Evolutionary conservation across 1,140 invertebrate genomes (phyloP), one percentile per base, ranked within the genome.

Genomic region (Procambarus clarkii): DNA sequence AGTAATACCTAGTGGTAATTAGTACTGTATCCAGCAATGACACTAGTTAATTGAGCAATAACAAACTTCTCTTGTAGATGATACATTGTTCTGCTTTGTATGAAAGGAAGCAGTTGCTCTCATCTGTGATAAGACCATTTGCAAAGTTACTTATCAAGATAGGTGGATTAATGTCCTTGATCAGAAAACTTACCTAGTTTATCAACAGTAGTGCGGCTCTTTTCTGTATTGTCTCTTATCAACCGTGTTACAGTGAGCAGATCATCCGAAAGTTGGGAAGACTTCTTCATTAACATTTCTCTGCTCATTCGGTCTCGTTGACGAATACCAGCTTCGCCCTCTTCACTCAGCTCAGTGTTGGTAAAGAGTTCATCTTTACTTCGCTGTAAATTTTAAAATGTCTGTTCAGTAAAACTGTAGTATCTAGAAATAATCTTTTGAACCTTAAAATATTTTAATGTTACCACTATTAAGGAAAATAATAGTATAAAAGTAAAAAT

Each of bases 211-310:
- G 81, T 91, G 44, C 74, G 60, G 50, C 92, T 93, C 71, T 93
- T 93, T 82, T 93, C 90, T 9, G 91, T 92, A 64, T 93, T 93
- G 77, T 92, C 91, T 74, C 86, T 79, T 54, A 93, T 93, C 69
- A 93, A 76, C 8, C 92, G 86, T 60, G 92, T 93, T 24, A 92
- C 92, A 13, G 81, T 86, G 34, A 93, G 86, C 15, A 93, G 78
- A 78, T 93, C 92, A 60, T 90, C 91, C 3, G 86, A 79, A 15
- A 93, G 92, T 45, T 90, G 86, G 2, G 90, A 78, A 34, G 92
- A 93, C 54, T 93, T 88, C 58, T 92, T 92, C 46, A 93, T 44
- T 69, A 92, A 60, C 24, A 92, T 58, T 48, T 93, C 90, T 13
- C 78, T 46, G 18, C 58, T 88, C 92, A 91, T 89, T 58, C 92